Conservation (phyloP, 2,113 vertebrate species). For the Dasyprocta punctata region DNA sequence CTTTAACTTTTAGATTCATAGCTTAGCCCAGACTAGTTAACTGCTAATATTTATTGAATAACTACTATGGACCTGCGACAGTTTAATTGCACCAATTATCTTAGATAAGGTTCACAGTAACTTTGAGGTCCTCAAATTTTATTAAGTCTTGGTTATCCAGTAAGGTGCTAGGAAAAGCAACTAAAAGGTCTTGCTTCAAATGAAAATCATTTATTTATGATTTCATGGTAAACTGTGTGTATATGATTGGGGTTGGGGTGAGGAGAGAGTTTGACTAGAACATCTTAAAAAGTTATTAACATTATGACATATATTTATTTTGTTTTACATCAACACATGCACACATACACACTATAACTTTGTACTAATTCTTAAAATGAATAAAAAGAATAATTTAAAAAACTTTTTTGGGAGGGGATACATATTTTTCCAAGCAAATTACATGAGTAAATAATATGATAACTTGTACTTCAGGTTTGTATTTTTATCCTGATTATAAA, state of each 20-base stretch:
- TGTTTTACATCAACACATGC: neutral
- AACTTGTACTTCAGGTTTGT: neutral
- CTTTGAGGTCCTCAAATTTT: neutral
- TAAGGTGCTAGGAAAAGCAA: neutral
- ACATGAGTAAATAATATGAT: neutral
- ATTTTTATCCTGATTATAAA: neutral
- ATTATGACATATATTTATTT: neutral
- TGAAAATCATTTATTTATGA: neutral
- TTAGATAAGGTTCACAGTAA: neutral
- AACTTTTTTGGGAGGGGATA: neutral
- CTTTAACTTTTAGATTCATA: constrained; percentile 2
- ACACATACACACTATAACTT: neutral
- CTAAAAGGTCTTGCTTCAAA: neutral
- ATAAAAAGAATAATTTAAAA: constrained; percentile 28
- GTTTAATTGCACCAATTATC: neutral
- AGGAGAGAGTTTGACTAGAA: neutral
- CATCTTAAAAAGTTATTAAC: neutral
- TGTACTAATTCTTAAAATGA: constrained; percentile 30
- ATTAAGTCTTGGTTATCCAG: constrained; percentile 3
- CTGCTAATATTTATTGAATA: neutral
- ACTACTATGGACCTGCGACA: neutral
- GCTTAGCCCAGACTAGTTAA: neutral
- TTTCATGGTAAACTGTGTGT: neutral
- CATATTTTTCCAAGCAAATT: neutral
- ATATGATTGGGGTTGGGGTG: neutral